These are phyloP conservation scores for Phengaris alcon DNA, from an alignment of 2,888 invertebrate genomes.

Conservation along the genomic window DNA sequence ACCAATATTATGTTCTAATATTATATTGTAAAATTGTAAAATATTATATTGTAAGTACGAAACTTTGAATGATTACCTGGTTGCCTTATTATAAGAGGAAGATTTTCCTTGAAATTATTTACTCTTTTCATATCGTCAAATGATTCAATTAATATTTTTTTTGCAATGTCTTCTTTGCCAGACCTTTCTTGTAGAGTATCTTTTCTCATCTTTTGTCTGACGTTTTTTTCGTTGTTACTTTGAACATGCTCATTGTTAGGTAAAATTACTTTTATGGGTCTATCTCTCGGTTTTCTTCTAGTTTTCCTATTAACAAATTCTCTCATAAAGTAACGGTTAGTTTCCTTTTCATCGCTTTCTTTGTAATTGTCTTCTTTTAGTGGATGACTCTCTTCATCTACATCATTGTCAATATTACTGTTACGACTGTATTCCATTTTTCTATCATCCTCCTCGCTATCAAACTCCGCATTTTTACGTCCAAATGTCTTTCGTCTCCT, in stretches of 20 bases:
- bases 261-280: conserved; percentile 38
- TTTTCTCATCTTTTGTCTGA: conserved; percentile 28
- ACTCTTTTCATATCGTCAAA: conserved; percentile 64
- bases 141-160: conserved; percentile 49
- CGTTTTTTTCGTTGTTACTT: conserved; percentile 39
- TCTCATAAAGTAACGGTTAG: conserved; percentile 38
- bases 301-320: conserved; percentile 45
- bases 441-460: neutral
- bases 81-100: conserved; percentile 50
- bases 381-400: conserved; percentile 14
- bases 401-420: neutral
- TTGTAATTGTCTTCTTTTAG: conserved; percentile 39
- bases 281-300: conserved; percentile 56
- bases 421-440: neutral
- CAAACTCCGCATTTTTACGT: neutral
- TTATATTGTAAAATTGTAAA: no score
- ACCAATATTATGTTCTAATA: no score
- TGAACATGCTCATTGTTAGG: conserved; percentile 33
- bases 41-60: no score
- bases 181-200: conserved; percentile 33
- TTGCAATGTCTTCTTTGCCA: conserved; percentile 23
- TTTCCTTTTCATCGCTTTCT: conserved; percentile 43
- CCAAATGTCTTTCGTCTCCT: neutral
- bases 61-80: neutral
- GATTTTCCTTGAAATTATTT: conserved; percentile 52